These are phyloP conservation scores for Cydia splendana DNA, from an alignment of 1,140 invertebrate species.

Conservation along the genomic window DNA sequence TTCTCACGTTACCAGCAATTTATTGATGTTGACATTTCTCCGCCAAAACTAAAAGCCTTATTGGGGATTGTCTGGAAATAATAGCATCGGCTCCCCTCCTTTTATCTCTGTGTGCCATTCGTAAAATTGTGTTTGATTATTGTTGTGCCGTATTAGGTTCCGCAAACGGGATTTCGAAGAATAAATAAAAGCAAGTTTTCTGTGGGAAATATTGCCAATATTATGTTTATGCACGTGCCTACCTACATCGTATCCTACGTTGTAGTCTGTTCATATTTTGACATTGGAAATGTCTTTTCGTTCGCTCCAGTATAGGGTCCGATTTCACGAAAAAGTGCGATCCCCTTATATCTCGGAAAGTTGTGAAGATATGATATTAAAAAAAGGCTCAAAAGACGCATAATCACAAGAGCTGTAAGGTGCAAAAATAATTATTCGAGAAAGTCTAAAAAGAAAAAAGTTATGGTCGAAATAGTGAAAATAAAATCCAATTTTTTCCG, in stretches of 20 bases:
- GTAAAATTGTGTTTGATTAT: constrained; percentile 33
- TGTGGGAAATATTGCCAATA: constrained; percentile 6
- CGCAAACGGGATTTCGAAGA: constrained; percentile 22
- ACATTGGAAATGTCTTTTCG: no score
- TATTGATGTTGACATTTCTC: constrained; percentile 39
- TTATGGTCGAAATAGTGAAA: no score
- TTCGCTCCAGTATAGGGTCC: no score
- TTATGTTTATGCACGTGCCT: neutral
- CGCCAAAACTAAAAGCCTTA: constrained; percentile 35
- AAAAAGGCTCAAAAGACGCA: no score
- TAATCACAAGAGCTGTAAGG: no score
- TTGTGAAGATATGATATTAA: no score
- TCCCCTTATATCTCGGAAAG: no score
- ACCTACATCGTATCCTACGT: neutral
- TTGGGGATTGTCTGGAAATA: constrained; percentile 33
- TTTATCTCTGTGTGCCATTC: constrained; percentile 32
- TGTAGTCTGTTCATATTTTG: neutral
- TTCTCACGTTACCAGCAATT: constrained; percentile 38
- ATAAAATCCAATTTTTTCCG: no score
- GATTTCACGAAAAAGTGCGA: no score
- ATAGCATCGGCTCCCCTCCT: constrained; percentile 19
- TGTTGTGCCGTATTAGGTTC: constrained; percentile 31
- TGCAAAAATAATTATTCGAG: no score
- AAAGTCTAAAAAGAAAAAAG: no score
- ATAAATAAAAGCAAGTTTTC: constrained; percentile 23